A percentile compares a stretch with the other conserved stretches of the same genome.
Evolutionary conservation across 2,888 invertebrate species (phyloP).

Genomic region (Gortyna flavago): DNA sequence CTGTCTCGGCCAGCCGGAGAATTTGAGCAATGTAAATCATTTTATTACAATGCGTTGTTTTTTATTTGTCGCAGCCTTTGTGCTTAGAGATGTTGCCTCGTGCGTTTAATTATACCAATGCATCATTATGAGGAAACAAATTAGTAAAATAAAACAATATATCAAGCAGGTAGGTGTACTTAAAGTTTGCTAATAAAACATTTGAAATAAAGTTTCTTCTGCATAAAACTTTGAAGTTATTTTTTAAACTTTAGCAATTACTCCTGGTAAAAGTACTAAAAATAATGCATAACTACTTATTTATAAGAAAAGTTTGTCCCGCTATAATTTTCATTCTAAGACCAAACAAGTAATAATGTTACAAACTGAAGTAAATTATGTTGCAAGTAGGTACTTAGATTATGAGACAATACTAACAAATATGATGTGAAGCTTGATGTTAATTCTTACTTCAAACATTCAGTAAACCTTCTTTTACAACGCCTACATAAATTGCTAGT

Average conservation of each 20-base stretch:
- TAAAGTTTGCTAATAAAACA: conserved; percentile 48
- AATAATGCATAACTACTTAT: conserved; percentile 19
- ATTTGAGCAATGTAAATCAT: conserved; percentile 89
- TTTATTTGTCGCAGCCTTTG: conserved; percentile 84
- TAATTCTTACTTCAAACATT: background rate
- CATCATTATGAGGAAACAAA: conserved; percentile 63
- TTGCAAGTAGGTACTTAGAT: background rate
- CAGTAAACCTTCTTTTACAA: background rate
- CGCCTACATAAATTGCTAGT: conserved; percentile 34
- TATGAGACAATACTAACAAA: background rate
- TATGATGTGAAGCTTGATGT: background rate
- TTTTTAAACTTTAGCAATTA: conserved; percentile 43
- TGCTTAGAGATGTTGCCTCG: conserved; percentile 79
- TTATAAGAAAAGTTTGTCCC: conserved; percentile 20
- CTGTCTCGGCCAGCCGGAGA: conserved; percentile 84
- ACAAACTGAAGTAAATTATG: background rate
- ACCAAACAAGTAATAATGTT: background rate
- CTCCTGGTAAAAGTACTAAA: conserved; percentile 16
- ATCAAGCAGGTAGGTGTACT: conserved; percentile 33
- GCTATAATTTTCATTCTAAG: background rate
- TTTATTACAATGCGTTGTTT: conserved; percentile 86
- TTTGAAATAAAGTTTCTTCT: conserved; percentile 30
- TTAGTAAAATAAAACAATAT: conserved; percentile 60
- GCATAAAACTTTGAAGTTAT: conserved; percentile 20
- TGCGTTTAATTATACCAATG: conserved; percentile 73